A percentile compares a stretch with the other conserved stretches of the same genome.
Evolutionary conservation across 2,888 invertebrate genomes (phyloP).

Genomic region (Bembecia ichneumoniformis): DNA sequence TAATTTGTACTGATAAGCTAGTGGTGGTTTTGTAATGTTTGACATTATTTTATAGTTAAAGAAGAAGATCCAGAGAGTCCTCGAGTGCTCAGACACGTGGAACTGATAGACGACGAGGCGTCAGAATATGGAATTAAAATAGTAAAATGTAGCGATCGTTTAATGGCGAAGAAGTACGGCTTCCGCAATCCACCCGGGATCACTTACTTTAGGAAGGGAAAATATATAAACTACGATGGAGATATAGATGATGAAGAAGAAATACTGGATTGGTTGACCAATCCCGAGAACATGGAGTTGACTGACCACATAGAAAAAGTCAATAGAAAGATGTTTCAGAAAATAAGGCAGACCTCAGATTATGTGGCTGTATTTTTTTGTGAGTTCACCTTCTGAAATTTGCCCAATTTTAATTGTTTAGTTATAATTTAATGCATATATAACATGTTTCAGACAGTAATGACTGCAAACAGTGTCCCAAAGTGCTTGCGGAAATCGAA

Average conservation of each 20-base stretch:
- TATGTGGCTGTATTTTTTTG: constrained; percentile 95
- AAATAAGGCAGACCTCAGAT: constrained; percentile 89
- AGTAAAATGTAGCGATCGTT: constrained; percentile 86
- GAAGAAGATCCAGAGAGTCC: constrained; percentile 87
- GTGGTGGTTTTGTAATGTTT: too few relatives aligned
- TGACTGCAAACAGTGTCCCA: constrained; percentile 94
- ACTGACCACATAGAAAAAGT: constrained; percentile 94
- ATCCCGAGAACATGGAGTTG: constrained; percentile 94
- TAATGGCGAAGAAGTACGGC: constrained; percentile 96
- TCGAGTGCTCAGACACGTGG: constrained; percentile 85
- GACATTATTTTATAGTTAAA: constrained; percentile 69
- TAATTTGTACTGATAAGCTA: background rate
- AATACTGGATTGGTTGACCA: constrained; percentile 91
- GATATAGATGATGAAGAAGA: constrained; percentile 94
- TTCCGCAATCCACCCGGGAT: constrained; percentile 91
- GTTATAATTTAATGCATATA: constrained; percentile 50
- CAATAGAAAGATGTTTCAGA: constrained; percentile 93
- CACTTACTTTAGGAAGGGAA: constrained; percentile 90
- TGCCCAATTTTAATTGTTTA: constrained; percentile 5
- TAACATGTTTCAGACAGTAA: constrained; percentile 86
- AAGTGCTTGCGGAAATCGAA: constrained; percentile 89
- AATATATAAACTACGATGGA: constrained; percentile 92
- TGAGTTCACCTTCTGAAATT: constrained; percentile 66
- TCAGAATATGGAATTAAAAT: constrained; percentile 92
- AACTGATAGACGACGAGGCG: constrained; percentile 93